Evolutionary conservation across 2,113 vertebrate genomes (phyloP).

Genomic region (Mionectes macconnelli): DNA sequence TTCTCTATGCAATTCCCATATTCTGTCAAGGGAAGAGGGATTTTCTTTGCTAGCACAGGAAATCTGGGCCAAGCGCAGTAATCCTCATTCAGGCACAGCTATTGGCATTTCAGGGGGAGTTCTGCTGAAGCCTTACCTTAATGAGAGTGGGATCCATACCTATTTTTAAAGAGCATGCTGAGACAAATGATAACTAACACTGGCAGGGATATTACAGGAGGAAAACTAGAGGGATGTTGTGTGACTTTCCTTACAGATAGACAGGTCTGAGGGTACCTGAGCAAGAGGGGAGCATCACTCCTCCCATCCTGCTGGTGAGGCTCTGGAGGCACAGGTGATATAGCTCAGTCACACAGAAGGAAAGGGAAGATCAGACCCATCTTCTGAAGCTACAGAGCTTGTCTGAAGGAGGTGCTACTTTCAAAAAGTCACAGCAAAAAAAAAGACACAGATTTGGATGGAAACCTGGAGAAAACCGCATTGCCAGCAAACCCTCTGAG

Average conservation of each 20-base stretch:
- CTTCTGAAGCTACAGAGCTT: neutral
- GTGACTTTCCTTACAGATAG: neutral
- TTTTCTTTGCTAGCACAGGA: slow-evolving; percentile 21
- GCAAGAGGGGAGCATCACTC: neutral
- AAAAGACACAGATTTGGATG: neutral
- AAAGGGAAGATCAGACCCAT: neutral
- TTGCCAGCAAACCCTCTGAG: neutral
- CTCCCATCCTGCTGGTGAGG: neutral
- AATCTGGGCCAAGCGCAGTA: neutral
- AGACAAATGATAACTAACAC: neutral
- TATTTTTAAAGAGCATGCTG: neutral
- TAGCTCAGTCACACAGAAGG: neutral
- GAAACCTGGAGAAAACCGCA: neutral
- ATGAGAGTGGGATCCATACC: neutral
- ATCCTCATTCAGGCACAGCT: neutral
- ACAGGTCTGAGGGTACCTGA: neutral
- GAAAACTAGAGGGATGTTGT: neutral
- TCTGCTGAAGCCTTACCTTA: neutral
- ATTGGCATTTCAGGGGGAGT: neutral
- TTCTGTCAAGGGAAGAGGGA: neutral
- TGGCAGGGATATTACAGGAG: neutral
- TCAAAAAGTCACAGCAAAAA: neutral
- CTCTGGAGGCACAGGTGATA: neutral
- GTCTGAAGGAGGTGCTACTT: neutral
- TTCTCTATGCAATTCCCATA: neutral